Percentiles rank a stretch among this genome's conserved stretches.
Conservation (phyloP, 1,140 invertebrate species). For the Caenorhabditis latens region DNA sequence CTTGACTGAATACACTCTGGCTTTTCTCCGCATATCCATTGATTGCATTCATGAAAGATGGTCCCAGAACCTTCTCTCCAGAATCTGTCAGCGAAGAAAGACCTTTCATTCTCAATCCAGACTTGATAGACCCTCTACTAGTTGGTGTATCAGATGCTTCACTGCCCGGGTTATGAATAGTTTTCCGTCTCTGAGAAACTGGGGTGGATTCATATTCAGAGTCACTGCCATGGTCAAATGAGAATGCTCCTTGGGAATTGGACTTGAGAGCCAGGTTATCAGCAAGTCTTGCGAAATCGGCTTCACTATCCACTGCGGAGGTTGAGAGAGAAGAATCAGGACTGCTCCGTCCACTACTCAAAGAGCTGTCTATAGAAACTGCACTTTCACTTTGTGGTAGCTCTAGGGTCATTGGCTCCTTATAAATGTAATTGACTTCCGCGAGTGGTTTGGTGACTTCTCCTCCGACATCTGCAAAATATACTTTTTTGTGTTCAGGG, state of each 20-base stretch:
- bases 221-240: constrained; percentile 70
- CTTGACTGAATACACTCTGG: constrained; percentile 71
- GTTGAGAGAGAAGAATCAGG: constrained; percentile 69
- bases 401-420: constrained; percentile 73
- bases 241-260: constrained; percentile 74
- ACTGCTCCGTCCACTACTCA: constrained; percentile 73
- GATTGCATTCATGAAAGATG: constrained; percentile 74
- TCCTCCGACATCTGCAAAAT: background rate
- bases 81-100: constrained; percentile 68
- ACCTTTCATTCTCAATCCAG: constrained; percentile 57
- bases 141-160: constrained; percentile 40
- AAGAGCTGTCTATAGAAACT: constrained; percentile 73
- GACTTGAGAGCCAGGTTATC: constrained; percentile 76
- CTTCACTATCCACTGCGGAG: constrained; percentile 76
- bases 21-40: constrained; percentile 77
- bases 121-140: constrained; percentile 16
- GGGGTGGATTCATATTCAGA: constrained; percentile 68
- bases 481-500: background rate
- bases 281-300: constrained; percentile 76
- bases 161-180: constrained; percentile 22
- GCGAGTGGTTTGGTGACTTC: constrained; percentile 70
- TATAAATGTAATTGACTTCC: constrained; percentile 76
- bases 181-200: constrained; percentile 65
- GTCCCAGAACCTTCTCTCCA: constrained; percentile 75
- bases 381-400: constrained; percentile 73